Evolutionary conservation across 2,888 invertebrate species (phyloP).

Genomic region (Drosophila anceps): DNA sequence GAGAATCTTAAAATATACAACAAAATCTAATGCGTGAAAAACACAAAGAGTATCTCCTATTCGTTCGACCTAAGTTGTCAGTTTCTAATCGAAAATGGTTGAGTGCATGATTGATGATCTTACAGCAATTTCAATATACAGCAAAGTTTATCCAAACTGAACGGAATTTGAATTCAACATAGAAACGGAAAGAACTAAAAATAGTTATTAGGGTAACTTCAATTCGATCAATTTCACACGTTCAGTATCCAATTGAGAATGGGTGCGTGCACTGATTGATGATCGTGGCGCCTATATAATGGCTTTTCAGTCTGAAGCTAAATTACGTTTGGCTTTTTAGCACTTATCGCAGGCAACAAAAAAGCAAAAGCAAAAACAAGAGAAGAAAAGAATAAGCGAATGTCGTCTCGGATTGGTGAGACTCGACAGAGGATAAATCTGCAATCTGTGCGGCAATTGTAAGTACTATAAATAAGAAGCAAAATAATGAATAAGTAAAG

Average conservation of each 20-base stretch:
- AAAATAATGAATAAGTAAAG: constrained; percentile 30
- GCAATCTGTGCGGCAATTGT: constrained; percentile 5
- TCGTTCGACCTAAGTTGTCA: background rate
- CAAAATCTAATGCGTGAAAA: too few relatives aligned
- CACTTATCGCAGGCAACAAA: constrained; percentile 35
- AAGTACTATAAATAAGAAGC: constrained; percentile 17
- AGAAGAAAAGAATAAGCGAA: constrained; percentile 15
- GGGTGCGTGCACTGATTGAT: constrained; percentile 62
- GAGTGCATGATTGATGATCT: constrained; percentile 4
- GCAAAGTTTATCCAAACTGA: background rate
- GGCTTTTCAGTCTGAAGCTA: constrained; percentile 37
- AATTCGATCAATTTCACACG: background rate
- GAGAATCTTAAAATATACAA: background rate
- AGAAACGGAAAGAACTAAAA: too few relatives aligned
- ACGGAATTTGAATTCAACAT: background rate
- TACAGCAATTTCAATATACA: background rate
- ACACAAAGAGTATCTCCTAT: background rate
- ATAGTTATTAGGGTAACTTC: constrained; percentile 24
- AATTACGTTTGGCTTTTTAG: constrained; percentile 63
- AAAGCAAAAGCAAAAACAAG: background rate
- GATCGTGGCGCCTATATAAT: constrained; percentile 58
- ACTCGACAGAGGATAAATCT: constrained; percentile 14
- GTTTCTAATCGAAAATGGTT: background rate
- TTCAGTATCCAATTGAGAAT: constrained; percentile 20
- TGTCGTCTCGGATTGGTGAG: constrained; percentile 10